Evolutionary conservation across 2,888 invertebrate species (phyloP).

Genomic region (Erpobdella octoculata): DNA sequence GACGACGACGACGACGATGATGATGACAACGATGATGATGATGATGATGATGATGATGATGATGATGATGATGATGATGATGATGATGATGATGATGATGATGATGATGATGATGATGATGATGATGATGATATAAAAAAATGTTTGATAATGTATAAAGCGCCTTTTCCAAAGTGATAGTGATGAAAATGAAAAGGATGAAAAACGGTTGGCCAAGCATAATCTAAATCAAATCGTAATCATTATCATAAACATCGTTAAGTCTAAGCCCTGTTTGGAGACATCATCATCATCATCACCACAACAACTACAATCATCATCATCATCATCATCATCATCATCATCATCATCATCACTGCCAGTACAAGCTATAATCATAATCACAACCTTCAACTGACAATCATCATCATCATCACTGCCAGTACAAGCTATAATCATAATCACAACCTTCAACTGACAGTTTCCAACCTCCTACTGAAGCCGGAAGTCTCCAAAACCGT

Average conservation of each 20-base stretch:
- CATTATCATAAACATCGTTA: too few species aligned
- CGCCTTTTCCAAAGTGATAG: too few species aligned
- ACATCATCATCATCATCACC: constrained; percentile 20
- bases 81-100: constrained; percentile 6
- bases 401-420: background rate
- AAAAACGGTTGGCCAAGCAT: too few species aligned
- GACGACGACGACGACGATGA: background rate
- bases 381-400: background rate
- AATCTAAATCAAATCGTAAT: too few species aligned
- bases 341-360: background rate
- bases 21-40: constrained; percentile 15
- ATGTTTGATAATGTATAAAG: too few species aligned
- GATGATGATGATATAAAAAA: constrained; percentile 2
- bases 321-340: constrained; percentile 12
- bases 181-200: too few species aligned
- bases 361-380: too few species aligned
- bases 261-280: too few species aligned
- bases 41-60: constrained; percentile 6
- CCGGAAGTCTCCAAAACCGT: constrained; percentile 16
- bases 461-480: constrained; percentile 25
- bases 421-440: too few species aligned
- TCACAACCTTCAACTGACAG: background rate
- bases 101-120: constrained; percentile 26
- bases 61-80: constrained; percentile 11
- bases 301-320: background rate